Evolutionary conservation across 2,888 invertebrate species (phyloP), one percentile per base, ranked within the genome.

Genomic region (Isoperla grammatica): DNA sequence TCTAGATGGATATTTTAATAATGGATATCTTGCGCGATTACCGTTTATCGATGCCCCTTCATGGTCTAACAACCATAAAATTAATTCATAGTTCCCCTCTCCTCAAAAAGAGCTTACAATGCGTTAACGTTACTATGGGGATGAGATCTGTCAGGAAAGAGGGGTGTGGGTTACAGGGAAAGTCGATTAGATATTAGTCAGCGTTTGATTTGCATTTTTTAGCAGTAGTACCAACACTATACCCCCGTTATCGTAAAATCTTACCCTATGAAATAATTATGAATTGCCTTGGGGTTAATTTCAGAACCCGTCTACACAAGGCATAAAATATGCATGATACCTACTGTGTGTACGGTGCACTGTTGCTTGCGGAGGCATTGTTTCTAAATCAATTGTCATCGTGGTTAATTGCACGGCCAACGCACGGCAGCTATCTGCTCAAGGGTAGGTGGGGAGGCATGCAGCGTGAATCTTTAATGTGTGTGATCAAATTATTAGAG

Each of bases 131-230:
- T 29, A 29, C 29, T 29, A 29, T 29, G 29, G 29, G 29, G 29
- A 29, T 29, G 29, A 29, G 29, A 29, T 29, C 29, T 8, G 29
- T 29, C 29, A 29, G 29, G 8, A 29, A 8, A 29, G 29, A 29
- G 8, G 49, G 46, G 39, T 37, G n/a, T 45, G 48, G 46, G 45
- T 8, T 15, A 17, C 11, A 45, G n/a, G 42, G 22, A 15, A 23
- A 50, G 49, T 50, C 53, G 50, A 49, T 59, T 59, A 53, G 42
- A 40, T 43, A 59, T 59, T 59, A 59, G 53, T 59, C 58, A 59
- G 53, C 13, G 53, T 53, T 59, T 59, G 58, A 59, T 59, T 59
- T 59, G 58, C 58, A 59, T 59, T 59, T 59, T 43, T 42, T 59
- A 53, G 22, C 45, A 53, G 20, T 15, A 13, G 42, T 46, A 46